Evolutionary conservation across 30 jellyfish, hydroid and myxozoan species (phyloP), one percentile per base, ranked within the genome.

Genomic region (Turritopsis rubra): DNA sequence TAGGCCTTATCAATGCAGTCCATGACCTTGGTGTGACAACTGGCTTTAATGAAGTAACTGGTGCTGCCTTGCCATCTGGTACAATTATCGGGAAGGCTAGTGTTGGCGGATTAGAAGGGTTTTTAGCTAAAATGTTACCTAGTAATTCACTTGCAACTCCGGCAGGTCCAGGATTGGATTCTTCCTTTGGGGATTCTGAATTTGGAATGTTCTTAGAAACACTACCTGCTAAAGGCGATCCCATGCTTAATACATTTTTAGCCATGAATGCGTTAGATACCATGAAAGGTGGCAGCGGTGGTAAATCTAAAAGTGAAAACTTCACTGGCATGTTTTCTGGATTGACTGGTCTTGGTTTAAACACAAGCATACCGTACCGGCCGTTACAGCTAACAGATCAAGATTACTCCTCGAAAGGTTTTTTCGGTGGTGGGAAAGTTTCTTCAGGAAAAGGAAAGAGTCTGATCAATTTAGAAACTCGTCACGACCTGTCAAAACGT

Each of bases 11-110:
- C 60, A 30, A 31, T 74, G 82, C 82, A 13, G 18, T 29, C 18
- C 82, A 74, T 74, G 82, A 74, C 23, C 65, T 29, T 18, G 82
- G 82, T 24, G 82, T 74, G 52, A 74, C 82, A n/a, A 23, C 82
- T 29, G 82, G 82, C 7, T 74, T 24, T 30, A 74, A 74, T 30
- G 65, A 74, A 30, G 60, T 74, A 22, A 74, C 31, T 22, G 82
- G 82, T 13, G 24, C 53, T 31, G 7, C 82, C 82, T 0, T 24
- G 41, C 65, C 65, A 30, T 20, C 82, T 22, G 65, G 65, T 23
- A 29, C 65, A 74, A 74, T 29, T 16, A 31, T 24, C 18, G 82
- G 82, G 17, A 74, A 74, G 53, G 65, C 65, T 74, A 23, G 53
- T 74, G 82, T 26, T 30, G 82, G 82, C 13, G 65, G 53, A 74